Evolutionary conservation across 2,797 vertebrate species (phyloP).

Genomic region (Alfaro cultratus): DNA sequence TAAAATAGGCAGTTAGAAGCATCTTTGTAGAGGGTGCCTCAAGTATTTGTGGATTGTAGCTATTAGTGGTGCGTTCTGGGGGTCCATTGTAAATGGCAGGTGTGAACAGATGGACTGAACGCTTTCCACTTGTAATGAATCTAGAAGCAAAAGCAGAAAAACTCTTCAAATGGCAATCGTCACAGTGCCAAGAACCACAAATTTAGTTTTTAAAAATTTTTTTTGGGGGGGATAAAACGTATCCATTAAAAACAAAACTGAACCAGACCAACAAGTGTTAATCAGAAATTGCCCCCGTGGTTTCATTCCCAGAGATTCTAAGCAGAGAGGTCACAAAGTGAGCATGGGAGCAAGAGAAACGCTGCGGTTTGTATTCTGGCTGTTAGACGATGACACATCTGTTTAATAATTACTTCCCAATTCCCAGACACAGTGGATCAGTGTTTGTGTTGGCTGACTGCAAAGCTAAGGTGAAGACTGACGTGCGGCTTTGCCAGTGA

Average conservation of each 20-base stretch:
- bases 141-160: neutral
- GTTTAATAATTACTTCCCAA: slow-evolving; percentile 25
- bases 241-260: neutral
- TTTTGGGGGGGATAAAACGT: neutral
- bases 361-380: slow-evolving; percentile 10
- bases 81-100: neutral
- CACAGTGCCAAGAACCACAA: neutral
- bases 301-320: slow-evolving; percentile 4
- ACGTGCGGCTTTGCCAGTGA: slow-evolving; percentile 1
- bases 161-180: neutral
- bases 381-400: slow-evolving; percentile 11
- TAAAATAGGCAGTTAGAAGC: neutral
- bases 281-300: neutral
- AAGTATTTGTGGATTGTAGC: neutral
- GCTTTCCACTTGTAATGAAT: neutral
- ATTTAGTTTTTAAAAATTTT: no score
- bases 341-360: slow-evolving; percentile 11
- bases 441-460: slow-evolving; percentile 37
- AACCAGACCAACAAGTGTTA: neutral
- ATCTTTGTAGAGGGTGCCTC: neutral
- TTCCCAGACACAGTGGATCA: slow-evolving; percentile 25
- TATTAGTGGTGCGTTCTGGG: neutral
- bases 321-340: neutral
- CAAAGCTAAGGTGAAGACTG: slow-evolving; percentile 35
- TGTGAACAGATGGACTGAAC: neutral